Percentiles rank a stretch among this genome's conserved stretches.
These are phyloP conservation scores for Colaptes auratus DNA, from an alignment of 2,113 vertebrate species.

Conservation along the genomic window DNA sequence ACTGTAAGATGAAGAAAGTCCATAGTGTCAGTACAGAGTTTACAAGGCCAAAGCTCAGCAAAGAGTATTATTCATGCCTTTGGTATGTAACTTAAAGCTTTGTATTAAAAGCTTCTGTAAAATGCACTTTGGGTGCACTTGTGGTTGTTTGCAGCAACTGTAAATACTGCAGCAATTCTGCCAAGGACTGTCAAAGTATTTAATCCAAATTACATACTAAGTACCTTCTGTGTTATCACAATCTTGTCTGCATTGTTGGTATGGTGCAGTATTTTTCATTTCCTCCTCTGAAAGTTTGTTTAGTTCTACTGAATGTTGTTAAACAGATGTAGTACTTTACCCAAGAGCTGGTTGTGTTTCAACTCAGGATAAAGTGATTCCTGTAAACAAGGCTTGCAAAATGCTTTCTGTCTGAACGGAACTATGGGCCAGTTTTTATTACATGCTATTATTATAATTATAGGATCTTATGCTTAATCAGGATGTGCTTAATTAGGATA, in stretches of 20 bases:
- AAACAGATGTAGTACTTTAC: conserved; percentile 22
- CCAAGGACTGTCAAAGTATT: neutral
- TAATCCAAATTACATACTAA: neutral
- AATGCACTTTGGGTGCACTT: neutral
- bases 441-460: conserved; percentile 64
- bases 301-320: neutral
- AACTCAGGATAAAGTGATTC: conserved; percentile 13
- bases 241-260: neutral
- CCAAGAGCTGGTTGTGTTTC: conserved; percentile 7
- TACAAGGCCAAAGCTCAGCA: neutral
- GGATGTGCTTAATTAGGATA: conserved; percentile 69
- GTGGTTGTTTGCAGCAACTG: neutral
- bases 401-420: conserved; percentile 29
- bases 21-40: neutral
- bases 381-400: conserved; percentile 59
- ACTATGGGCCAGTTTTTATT: conserved; percentile 56
- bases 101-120: neutral
- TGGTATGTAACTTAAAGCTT: neutral
- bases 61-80: neutral
- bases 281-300: neutral
- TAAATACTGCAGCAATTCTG: neutral
- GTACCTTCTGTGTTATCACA: neutral
- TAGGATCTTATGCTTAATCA: conserved; percentile 67
- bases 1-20: neutral
- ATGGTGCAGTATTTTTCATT: neutral